Evolutionary conservation across 2,113 vertebrate species (phyloP), one percentile per base, ranked within the genome.

Genomic region (Brachypodius melanocephalos): DNA sequence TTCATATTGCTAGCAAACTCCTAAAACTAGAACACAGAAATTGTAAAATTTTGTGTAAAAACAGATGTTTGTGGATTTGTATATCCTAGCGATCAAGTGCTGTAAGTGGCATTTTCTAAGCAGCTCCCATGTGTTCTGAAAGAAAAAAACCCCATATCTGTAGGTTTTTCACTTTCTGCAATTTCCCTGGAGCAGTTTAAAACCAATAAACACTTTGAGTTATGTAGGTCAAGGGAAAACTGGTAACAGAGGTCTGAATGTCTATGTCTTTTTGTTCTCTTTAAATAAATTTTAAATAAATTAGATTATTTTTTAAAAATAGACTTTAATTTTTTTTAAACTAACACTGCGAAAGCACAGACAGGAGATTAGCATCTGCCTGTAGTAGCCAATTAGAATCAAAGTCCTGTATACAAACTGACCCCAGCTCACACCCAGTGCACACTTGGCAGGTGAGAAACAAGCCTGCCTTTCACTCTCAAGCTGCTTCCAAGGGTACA

Each of bases 101-200:
- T 81, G 4, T 34, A 68, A 80, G 18, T 59, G 24, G 17, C 19
- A 42, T 26, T 9, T 45, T 8, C 31, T 81, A 84, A 87, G 9
- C 15, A 43, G 18, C 3, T 66, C 17, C n/a, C 20, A 18, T 9
- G 14, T 36, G 19, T 40, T 71, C 61, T n/a, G 31, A 71, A 49
- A 40, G 12, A 32, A 54, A 77, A 67, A 29, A 8, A 8, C 0
- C 0, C 0, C 32, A 1, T 9, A 13, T 12, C 28, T 24, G 3
- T 19, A 40, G 8, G 21, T 75, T 82, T 36, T 43, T 74, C 10
- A 36, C 32, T 63, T 63, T 14, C 20, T 76, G 8, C 10, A 73
- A 76, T 83, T 73, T 83, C 42, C 46, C 6, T 58, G 38, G 9
- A 69, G 18, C 26, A 4, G 4, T 5, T 49, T 31, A 72, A 79